Conservation (phyloP, 2,113 vertebrate genomes). For the Herpetotheres cachinnans region DNA sequence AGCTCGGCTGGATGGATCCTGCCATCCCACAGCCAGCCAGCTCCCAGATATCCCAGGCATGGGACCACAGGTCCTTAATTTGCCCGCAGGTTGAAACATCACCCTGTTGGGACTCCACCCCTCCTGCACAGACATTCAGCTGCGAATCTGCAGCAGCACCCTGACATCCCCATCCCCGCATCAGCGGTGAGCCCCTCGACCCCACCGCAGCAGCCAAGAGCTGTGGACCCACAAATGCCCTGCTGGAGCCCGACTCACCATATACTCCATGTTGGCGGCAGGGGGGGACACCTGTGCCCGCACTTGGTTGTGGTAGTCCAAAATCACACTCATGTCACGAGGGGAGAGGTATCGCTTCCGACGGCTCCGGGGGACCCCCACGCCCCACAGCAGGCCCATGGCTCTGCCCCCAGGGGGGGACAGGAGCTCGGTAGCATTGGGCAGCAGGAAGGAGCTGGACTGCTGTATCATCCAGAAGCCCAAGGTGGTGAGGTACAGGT, state of each 20-base stretch:
- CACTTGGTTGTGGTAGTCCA: constrained; percentile 88
- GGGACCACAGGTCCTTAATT: background rate
- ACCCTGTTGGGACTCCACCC: background rate
- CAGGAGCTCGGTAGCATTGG: constrained; percentile 62
- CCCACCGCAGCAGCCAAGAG: background rate
- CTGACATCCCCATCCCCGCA: background rate
- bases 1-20: background rate
- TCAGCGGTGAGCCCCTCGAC: background rate
- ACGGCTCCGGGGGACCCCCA: constrained; percentile 53
- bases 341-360: constrained; percentile 75
- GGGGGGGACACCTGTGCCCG: constrained; percentile 83
- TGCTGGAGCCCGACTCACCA: constrained; percentile 74
- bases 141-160: too few relatives aligned
- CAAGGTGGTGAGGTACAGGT: constrained; percentile 74
- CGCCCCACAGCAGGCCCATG: background rate
- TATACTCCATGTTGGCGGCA: constrained; percentile 89
- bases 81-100: background rate
- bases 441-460: constrained; percentile 40
- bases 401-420: background rate
- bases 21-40: background rate
- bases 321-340: constrained; percentile 73
- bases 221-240: background rate
- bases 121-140: background rate
- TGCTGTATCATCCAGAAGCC: constrained; percentile 74
- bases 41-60: background rate